These are phyloP conservation scores for Scortum barcoo DNA, from an alignment of 2,113 vertebrate genomes.

Conservation along the genomic window DNA sequence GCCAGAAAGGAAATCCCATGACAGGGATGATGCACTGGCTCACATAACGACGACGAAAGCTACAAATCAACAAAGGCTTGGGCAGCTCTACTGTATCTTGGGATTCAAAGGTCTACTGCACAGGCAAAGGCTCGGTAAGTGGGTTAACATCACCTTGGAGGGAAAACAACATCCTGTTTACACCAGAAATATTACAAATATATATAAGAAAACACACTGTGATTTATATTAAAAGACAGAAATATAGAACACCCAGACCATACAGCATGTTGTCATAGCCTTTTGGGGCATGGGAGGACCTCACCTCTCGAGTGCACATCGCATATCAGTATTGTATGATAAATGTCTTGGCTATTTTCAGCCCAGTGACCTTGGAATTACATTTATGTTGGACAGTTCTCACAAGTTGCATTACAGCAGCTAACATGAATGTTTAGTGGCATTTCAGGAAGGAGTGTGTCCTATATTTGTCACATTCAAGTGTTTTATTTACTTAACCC, in stretches of 20 bases:
- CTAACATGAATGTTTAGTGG: background rate
- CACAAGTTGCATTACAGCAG: no score
- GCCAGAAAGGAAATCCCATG: constrained; percentile 27
- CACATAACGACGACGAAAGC: constrained; percentile 21
- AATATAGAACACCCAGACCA: background rate
- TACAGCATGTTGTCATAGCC: background rate
- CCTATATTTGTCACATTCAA: background rate
- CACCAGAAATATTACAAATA: background rate
- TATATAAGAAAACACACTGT: background rate
- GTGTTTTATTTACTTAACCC: background rate
- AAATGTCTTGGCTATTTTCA: background rate
- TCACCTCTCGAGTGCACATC: background rate
- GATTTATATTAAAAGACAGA: background rate
- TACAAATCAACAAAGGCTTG: constrained; percentile 29
- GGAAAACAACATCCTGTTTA: background rate
- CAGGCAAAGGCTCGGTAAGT: background rate
- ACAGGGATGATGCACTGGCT: constrained; percentile 14
- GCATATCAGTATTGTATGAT: background rate
- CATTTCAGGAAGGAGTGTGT: background rate
- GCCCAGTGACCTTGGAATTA: background rate
- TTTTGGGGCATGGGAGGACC: background rate
- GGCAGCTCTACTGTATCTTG: background rate
- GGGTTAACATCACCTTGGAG: background rate
- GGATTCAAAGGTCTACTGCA: constrained; percentile 10
- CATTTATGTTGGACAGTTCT: background rate